Base-by-base conservation (phyloP, 2,113 vertebrate species). In the Oryzias celebensis region DNA sequence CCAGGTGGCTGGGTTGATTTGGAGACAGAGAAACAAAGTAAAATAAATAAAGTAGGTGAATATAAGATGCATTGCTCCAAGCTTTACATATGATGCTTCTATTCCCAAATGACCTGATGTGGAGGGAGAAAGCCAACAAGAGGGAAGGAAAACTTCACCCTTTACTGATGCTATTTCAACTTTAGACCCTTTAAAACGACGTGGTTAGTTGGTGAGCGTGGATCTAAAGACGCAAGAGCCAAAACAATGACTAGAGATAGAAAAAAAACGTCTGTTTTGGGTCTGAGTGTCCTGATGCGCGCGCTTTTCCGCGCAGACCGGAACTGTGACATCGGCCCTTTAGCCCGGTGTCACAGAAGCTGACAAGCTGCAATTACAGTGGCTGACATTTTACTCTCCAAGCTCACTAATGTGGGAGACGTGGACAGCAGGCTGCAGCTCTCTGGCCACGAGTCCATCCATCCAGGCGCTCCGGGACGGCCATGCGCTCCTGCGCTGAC, bases 1-100 rank as follows among this genome's bases (percentile, higher is more conserved):
- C 83, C 88, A 92, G 82, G 87, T 90, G 79, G 83, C 76, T 85
- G 79, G 52, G 18, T 65, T 81, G 57, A 81, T 89, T 56, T 71
- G 62, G 67, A 71, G 53, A 83, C 56, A 53, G 62, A 58, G 28
- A 65, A 65, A 83, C 53, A 56, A 62, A 58, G 26, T 65, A 62
- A 83, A 85, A 68, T 78, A 75, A 89, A 83, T 75, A 71, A 75
- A 82, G 87, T 85, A 65, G 68, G 56, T 62, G 72, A 59, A 71
- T 68, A 83, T 82, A 61, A 80, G 62, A 75, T 65, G 77, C 58
- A 26, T 68, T 48, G 80, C 90, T 82, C 71, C 65, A 15, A 86
- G 88, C 81, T 77, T 60, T 77, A 84, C 84, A 88, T 75, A 85
- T 85, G 81, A 87, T 82, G 81, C 85, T 68, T 62, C 54, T 14